Evolutionary conservation across 2,797 vertebrate genomes (phyloP), one percentile per base, ranked within the genome.

Genomic region (Chaetophractus vellerosus): DNA sequence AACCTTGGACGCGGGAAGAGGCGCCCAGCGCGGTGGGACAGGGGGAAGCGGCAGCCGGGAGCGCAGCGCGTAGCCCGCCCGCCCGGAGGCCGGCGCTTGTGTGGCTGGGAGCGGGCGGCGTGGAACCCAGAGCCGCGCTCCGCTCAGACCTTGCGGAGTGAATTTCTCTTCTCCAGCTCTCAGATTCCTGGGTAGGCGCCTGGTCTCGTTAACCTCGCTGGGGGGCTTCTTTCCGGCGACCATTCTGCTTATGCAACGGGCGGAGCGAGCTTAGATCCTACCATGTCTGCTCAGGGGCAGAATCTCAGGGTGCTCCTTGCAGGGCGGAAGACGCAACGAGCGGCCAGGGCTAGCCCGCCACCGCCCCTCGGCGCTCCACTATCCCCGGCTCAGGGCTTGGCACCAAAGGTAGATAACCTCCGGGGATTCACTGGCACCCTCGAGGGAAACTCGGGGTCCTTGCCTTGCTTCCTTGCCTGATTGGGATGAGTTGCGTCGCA

Each of bases 81-180:
- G 0, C 64, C 5, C 0, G 1, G 10, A 0, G 5, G 31, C 1
- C 0, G 23, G 79, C 14, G 2, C 14, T 12, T 0, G 0, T 8
- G 18, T 5, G 7, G 9, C 5, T 5, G 24, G 14, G 26, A 12
- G 6, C 4, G 1, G 7, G 5, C 26, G 5, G 5, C 0, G 28
- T 2, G 9, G n/a, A 9, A 14, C 10, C 1, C 14, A n/a, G 21
- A 45, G 31, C 28, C 5, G 1, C 2, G 3, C 10, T n/a, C 1
- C 0, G 36, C 19, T 15, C 48, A 38, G 45, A 75, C n/a, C 41
- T 1, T 3, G 16, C 0, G 2, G 0, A 10, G 9, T 16, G 28
- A 31, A 21, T 79, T 59, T 72, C 26, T 50, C 14, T 31, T 21
- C 83, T 71, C 31, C 18, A 52, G 26, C 18, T 33, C 63, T 45